phyloP scores from a whole-genome alignment of 2,113 vertebrate genomes.

The Xyrauchen texanus region DNA sequence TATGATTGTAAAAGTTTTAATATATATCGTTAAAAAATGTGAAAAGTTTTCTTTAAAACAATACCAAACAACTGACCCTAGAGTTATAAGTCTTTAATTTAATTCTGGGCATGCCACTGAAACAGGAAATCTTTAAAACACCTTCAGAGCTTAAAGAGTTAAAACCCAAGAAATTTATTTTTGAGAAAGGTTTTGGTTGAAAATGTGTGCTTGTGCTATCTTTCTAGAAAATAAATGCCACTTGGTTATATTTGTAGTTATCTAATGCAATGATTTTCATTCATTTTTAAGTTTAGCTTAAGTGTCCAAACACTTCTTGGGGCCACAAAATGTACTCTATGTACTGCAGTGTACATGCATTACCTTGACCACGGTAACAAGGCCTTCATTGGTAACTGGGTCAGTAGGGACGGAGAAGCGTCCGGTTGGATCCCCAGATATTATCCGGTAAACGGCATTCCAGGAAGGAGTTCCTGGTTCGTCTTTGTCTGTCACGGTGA shows the following conservation, averaged over 20 bases:
- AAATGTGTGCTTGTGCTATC: neutral
- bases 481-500: conserved; percentile 93
- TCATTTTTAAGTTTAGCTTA: neutral
- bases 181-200: neutral
- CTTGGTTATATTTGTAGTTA: neutral
- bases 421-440: conserved; percentile 84
- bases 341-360: neutral
- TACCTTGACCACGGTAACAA: conserved; percentile 94
- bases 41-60: no score
- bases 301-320: neutral
- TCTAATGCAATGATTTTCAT: no score
- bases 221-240: neutral
- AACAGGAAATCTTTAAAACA: no score
- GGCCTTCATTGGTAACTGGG: conserved; percentile 91
- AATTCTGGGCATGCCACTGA: no score
- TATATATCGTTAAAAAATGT: no score
- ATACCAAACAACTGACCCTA: no score
- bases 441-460: conserved; percentile 87
- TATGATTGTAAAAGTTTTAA: no score
- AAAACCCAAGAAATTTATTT: no score
- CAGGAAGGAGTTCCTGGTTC: conserved; percentile 88
- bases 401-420: conserved; percentile 90
- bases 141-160: no score
- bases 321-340: no score
- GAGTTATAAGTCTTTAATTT: no score